Base-by-base conservation (phyloP, 53 echinoderm and acorn worm species). In the Antedon mediterranea region DNA sequence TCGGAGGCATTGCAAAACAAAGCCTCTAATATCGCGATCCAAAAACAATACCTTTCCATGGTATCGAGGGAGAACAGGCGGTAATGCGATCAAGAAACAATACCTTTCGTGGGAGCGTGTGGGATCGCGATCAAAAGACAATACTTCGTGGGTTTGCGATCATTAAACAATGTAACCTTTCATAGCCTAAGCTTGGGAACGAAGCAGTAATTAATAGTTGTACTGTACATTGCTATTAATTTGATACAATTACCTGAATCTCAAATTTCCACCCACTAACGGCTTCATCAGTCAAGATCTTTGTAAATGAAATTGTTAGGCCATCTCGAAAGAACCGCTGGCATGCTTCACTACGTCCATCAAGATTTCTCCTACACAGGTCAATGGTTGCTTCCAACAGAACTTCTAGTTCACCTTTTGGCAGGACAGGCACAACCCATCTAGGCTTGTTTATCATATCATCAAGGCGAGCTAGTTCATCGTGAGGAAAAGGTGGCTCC, bases 201-300 rank as follows among this genome's bases (percentile, higher is more conserved):
- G n/a, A n/a, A n/a, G n/a, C n/a, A n/a, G n/a, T n/a, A n/a, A n/a
- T n/a, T n/a, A n/a, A n/a, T n/a, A n/a, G n/a, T n/a, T n/a, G n/a
- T n/a, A n/a, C n/a, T n/a, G n/a, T n/a, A n/a, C n/a, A 37, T 6
- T 37, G 4, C 4, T 37, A 37, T 37, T 37, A 37, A 37, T 11
- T 6, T 37, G n/a, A 37, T 37, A 6, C 37, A 89, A 88, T 93
- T 43, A 95, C 97, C 74, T 97, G 97, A 73, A 97, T 97, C 78
- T 97, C 97, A 86, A 89, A 97, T 79, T 97, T 97, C 97, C 97
- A 97, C 30, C 97, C 97, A 82, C 97, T 97, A 43, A 97, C 97
- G 6, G 97, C 97, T 83, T 92, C 92, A 33, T 92, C 97, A 29
- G 97, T 92, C 72, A 97, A 85, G 81, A 92, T 97, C 76, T 97